phyloP scores from a whole-genome alignment of 2,113 vertebrate genomes.

The Melanerpes formicivorus region DNA sequence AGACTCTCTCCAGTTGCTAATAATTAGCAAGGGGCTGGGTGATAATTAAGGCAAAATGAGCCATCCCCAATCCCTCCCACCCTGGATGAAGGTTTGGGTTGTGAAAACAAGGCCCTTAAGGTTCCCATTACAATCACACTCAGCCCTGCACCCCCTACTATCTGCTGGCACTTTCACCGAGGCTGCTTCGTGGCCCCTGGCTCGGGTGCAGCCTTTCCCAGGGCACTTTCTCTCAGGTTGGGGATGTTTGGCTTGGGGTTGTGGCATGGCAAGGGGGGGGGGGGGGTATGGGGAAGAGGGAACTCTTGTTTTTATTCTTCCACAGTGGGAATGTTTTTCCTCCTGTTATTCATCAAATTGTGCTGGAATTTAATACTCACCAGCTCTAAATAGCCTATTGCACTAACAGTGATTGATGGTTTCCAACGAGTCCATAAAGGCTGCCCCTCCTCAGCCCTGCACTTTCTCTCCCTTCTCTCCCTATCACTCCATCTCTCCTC shows the following conservation, averaged over 20 bases:
- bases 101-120: not conserved
- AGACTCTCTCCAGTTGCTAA: constrained; percentile 1
- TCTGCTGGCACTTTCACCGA: accelerated
- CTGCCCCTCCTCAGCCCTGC: constrained; percentile 61
- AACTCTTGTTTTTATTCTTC: constrained; percentile 37
- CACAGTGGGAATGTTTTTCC: constrained; percentile 60
- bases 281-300: not conserved
- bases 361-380: constrained; percentile 66
- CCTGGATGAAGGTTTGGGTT: not conserved
- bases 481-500: constrained; percentile 41
- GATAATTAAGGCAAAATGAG: constrained; percentile 48
- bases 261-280: not conserved
- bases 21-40: constrained; percentile 31
- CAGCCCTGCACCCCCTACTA: not conserved
- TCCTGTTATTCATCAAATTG: constrained; percentile 70
- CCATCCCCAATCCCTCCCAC: not conserved
- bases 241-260: not conserved
- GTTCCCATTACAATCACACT: accelerated
- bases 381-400: constrained; percentile 57
- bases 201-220: not conserved
- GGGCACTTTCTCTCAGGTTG: not conserved
- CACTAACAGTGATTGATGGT: constrained; percentile 69
- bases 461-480: constrained; percentile 58
- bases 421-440: constrained; percentile 51
- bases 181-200: not conserved